Evolutionary conservation across 2,888 invertebrate species (phyloP).

Genomic region (Crocallis elinguaria): DNA sequence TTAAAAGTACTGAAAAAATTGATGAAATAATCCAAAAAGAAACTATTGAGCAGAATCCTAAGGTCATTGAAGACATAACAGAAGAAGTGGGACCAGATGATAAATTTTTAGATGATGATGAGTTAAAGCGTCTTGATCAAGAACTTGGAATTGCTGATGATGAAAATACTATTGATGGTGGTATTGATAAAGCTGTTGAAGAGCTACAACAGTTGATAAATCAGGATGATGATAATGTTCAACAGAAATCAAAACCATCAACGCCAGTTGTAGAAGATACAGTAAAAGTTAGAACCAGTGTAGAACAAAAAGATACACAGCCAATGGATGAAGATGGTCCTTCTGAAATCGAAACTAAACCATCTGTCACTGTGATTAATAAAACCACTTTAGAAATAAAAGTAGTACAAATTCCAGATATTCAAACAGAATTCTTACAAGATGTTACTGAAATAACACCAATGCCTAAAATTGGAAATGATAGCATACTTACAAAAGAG

Average conservation of each 20-base stretch:
- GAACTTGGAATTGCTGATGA: constrained; percentile 7
- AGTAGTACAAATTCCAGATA: not conserved
- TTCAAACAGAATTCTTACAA: not conserved
- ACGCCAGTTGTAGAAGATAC: not conserved
- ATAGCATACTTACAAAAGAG: not conserved
- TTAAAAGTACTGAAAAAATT: not conserved
- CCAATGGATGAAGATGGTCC: constrained; percentile 7
- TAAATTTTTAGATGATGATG: not conserved
- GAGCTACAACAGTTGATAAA: constrained; percentile 24
- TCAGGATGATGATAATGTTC: not conserved
- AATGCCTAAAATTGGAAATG: not conserved
- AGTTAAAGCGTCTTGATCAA: not conserved
- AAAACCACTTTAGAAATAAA: not conserved
- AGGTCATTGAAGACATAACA: not conserved
- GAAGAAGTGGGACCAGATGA: not conserved
- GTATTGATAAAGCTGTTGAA: not conserved
- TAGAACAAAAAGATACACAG: constrained; percentile 1
- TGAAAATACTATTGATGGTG: not conserved
- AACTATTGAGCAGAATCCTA: not conserved
- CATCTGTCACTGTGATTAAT: not conserved
- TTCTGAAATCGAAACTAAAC: not conserved
- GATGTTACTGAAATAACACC: not conserved
- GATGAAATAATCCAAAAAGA: not conserved
- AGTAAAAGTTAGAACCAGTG: not conserved
- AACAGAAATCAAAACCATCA: constrained; percentile 1